These are phyloP conservation scores for Coelinius sp. DNA, from an alignment of 2,888 invertebrate species.

Conservation along the genomic window DNA sequence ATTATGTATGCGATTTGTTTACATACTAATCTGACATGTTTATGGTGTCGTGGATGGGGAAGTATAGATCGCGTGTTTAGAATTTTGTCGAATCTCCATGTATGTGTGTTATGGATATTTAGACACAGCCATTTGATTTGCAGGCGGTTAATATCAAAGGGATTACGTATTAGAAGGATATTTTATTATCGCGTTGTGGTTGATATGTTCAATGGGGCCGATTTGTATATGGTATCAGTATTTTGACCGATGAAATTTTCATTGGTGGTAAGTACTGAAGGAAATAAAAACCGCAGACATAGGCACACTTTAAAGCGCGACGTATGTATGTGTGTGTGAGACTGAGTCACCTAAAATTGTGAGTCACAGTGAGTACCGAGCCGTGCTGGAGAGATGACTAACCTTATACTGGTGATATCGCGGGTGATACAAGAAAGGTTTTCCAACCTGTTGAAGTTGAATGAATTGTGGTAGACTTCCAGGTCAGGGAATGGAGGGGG, in stretches of 20 bases:
- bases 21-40: conserved; percentile 55
- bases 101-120: conserved; percentile 7
- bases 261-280: not conserved
- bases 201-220: not conserved
- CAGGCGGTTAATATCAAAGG: conserved; percentile 17
- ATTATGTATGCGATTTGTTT: conserved; percentile 53
- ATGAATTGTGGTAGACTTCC: not conserved
- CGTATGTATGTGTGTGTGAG: not conserved
- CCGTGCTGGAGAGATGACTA: conserved; percentile 5
- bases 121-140: not conserved
- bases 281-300: not conserved
- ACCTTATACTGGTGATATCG: not conserved
- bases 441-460: conserved; percentile 18
- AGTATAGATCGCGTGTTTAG: conserved; percentile 47
- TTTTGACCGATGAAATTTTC: conserved; percentile 3
- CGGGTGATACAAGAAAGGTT: not conserved
- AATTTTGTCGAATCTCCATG: conserved; percentile 41
- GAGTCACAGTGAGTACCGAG: conserved; percentile 13
- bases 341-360: conserved; percentile 16
- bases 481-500: not conserved
- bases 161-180: not conserved
- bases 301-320: not conserved
- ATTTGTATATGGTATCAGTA: not conserved
- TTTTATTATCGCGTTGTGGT: conserved; percentile 11
- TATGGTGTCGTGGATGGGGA: conserved; percentile 49